These are phyloP conservation scores for Synaphobranchus kaupii DNA, from an alignment of 2,797 vertebrate genomes.

Conservation along the genomic window DNA sequence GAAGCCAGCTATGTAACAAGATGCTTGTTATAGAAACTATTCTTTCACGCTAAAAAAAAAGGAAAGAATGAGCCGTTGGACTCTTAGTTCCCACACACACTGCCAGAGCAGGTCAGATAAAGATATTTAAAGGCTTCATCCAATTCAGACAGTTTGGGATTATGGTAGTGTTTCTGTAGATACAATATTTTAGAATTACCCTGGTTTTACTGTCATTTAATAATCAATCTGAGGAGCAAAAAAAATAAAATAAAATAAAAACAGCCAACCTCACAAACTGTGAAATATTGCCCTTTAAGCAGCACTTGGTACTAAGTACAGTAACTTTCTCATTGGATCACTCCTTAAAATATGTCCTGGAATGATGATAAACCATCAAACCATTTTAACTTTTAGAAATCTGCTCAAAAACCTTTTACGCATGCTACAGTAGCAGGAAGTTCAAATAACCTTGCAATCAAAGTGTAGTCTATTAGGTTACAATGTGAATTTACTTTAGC, in stretches of 20 bases:
- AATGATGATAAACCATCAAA: conserved; percentile 12
- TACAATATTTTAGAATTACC: conserved; percentile 3
- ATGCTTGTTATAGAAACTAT: background rate
- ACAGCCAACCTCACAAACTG: conserved; percentile 36
- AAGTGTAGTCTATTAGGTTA: conserved; percentile 68
- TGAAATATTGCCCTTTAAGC: conserved; percentile 74
- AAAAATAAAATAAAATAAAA: background rate
- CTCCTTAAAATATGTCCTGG: background rate
- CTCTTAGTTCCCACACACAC: background rate
- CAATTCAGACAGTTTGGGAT: background rate
- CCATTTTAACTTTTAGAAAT: background rate
- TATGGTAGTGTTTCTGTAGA: background rate
- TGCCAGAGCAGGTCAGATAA: background rate
- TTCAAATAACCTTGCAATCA: conserved; percentile 58
- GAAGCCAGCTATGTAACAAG: background rate
- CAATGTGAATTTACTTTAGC: conserved; percentile 50
- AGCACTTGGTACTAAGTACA: conserved; percentile 56
- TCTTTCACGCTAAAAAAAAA: background rate
- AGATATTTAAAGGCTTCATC: background rate
- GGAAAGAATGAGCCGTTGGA: background rate
- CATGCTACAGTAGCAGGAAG: conserved; percentile 70
- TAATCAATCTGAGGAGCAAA: conserved; percentile 16
- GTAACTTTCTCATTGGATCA: conserved; percentile 45
- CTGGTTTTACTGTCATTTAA: conserved; percentile 11
- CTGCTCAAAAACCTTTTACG: conserved; percentile 29